These are phyloP conservation scores for Drosophila arawakana DNA, from an alignment of 1,140 invertebrate species.

Conservation along the genomic window DNA sequence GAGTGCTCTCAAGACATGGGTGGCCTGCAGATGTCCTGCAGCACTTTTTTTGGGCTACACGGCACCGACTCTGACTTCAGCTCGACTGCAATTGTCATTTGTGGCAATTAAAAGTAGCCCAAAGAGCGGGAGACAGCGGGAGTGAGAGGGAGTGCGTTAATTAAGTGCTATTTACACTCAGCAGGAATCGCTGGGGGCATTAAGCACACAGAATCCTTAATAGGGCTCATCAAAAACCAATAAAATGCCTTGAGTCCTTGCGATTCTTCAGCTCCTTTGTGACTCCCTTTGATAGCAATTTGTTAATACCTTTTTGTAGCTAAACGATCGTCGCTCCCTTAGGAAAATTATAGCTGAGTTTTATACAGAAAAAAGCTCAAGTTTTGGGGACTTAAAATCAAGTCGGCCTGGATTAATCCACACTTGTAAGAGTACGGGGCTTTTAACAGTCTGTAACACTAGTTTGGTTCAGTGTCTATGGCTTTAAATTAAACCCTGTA, in stretches of 20 bases:
- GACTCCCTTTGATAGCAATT: too few species aligned
- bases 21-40: constrained; percentile 20
- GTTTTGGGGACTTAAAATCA: too few species aligned
- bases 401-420: too few species aligned
- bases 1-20: constrained; percentile 47
- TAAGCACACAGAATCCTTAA: constrained; percentile 2
- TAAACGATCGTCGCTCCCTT: too few species aligned
- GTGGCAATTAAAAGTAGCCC: constrained; percentile 31
- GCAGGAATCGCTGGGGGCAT: constrained; percentile 2
- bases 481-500: too few species aligned
- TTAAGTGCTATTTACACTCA: constrained; percentile 49
- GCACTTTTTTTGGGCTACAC: neutral
- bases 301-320: too few species aligned
- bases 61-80: neutral
- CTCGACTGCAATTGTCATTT: constrained; percentile 16
- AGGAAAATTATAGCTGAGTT: too few species aligned
- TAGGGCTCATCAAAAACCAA: constrained; percentile 9
- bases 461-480: too few species aligned
- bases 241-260: constrained; percentile 3
- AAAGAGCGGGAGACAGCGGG: too few species aligned
- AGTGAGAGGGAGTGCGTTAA: constrained; percentile 1
- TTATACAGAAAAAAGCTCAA: too few species aligned
- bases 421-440: too few species aligned
- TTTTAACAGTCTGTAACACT: too few species aligned
- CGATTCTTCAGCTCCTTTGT: neutral